Evolutionary conservation across 2,888 invertebrate species (phyloP).

Genomic region (Limnephilus lunatus): DNA sequence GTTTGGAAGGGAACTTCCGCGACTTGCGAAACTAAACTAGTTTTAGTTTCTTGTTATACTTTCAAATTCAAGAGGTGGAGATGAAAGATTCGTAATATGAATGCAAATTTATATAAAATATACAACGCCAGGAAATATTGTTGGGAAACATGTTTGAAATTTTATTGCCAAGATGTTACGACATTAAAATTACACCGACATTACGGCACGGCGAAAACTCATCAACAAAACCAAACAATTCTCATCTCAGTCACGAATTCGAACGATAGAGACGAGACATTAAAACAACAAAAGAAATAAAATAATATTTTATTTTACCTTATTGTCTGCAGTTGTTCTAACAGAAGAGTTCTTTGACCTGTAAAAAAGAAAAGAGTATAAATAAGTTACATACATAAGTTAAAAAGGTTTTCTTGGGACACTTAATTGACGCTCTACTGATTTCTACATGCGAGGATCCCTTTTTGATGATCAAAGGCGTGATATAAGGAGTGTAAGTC

Average conservation of each 20-base stretch:
- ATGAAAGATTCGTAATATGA: constrained; percentile 42
- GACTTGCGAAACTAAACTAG: background rate
- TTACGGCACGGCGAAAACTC: background rate
- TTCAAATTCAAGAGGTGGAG: constrained; percentile 2
- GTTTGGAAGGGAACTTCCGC: constrained; percentile 18
- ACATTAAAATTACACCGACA: background rate
- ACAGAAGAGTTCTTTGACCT: background rate
- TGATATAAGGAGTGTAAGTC: background rate
- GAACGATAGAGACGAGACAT: background rate
- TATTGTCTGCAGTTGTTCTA: background rate
- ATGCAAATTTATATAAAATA: constrained; percentile 18
- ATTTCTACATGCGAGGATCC: no score
- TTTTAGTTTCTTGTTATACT: background rate
- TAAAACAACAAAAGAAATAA: background rate
- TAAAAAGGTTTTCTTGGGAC: background rate
- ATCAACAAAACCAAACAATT: background rate
- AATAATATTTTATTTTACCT: background rate
- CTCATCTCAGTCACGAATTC: background rate
- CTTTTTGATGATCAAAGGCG: background rate
- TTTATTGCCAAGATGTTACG: background rate
- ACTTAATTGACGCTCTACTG: no score
- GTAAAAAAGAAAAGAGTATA: background rate
- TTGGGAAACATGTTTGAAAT: background rate
- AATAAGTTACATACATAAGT: background rate
- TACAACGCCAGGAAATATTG: background rate